Base-by-base conservation (phyloP, 1,140 invertebrate species). In the Atta cephalotes region DNA sequence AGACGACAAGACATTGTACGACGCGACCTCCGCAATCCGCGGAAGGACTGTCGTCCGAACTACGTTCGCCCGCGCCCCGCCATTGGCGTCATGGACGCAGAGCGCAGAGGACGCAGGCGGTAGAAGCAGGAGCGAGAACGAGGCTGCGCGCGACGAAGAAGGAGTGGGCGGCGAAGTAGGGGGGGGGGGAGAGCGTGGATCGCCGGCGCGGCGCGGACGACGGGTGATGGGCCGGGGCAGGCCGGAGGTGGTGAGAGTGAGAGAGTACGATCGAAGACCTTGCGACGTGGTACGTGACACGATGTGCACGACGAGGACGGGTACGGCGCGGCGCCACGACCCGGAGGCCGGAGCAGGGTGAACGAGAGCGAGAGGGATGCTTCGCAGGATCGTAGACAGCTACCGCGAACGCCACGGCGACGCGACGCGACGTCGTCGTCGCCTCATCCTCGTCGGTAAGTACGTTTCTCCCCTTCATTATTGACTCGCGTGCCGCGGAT, bases 11-110 rank as follows among this genome's bases (percentile, higher is more conserved):
- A 45, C 39, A 45, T 45, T 14, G 49, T 14, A 51, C 86, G 62
- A 88, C 89, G 87, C 89, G 85, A 91, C 90, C 92, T 92, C 92
- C 92, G 90, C 91, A 84, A 91, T 92, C 90, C 91, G 87, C 91
- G 88, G 91, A 89, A 92, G 90, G 91, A 93, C 92, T 92, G 92
- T 91, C 91, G 85, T 84, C 71, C 72, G 68, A 25, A 77, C 76
- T 68, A 85, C 87, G 81, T 60, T 91, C 80, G 39, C 82, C 84
- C 86, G 68, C 84, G 66, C 85, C 91, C 85, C 89, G 53, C 90
- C 87, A 84, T 65, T 81, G 51, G 60, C 28, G 85, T 28, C 58
- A 53, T 12, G 25, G 18, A 58, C 63, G 62, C 18, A 28, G 35
- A 31, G 31, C 31, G 31, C 31, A 31, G 3, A 31, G 31, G 31